Evolutionary conservation across 2,888 invertebrate species (phyloP).

Genomic region (Anorthoa munda): DNA sequence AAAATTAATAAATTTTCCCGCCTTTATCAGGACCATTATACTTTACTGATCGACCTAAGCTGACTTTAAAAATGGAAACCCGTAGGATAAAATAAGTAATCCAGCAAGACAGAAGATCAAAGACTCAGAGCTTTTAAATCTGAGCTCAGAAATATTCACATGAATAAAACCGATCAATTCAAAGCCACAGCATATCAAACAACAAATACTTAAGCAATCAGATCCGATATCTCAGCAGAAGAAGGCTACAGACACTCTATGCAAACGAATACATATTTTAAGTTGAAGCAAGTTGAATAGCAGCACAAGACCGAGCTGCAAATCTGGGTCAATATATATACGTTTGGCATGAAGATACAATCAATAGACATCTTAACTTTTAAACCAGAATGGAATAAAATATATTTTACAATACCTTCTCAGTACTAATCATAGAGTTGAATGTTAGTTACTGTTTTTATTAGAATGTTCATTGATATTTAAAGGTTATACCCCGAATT

Average conservation of each 20-base stretch:
- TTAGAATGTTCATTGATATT: background rate
- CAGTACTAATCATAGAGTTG: conserved; percentile 5
- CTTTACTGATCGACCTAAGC: background rate
- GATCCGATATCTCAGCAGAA: conserved; percentile 58
- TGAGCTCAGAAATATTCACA: conserved; percentile 13
- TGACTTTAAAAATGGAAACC: conserved; percentile 8
- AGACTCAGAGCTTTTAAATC: conserved; percentile 14
- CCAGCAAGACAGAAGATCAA: conserved; percentile 3
- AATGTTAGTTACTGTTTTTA: background rate
- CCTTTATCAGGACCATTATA: background rate
- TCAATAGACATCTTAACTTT: conserved; percentile 57
- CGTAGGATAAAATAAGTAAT: background rate
- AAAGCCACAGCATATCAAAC: conserved; percentile 43
- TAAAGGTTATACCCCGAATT: background rate
- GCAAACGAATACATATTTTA: conserved; percentile 69
- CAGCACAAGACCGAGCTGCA: conserved; percentile 44
- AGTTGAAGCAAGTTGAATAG: conserved; percentile 62
- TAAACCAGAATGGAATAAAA: conserved; percentile 40
- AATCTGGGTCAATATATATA: conserved; percentile 70
- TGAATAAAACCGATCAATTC: conserved; percentile 44
- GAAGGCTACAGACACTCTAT: conserved; percentile 52
- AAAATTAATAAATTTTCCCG: background rate
- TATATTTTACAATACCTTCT: conserved; percentile 24
- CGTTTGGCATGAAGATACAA: conserved; percentile 66
- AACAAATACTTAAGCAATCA: conserved; percentile 52